Percentiles rank a stretch among this genome's conserved stretches.
These are phyloP conservation scores for Ciconia nigra DNA, from an alignment of 2,797 vertebrate species.

Conservation along the genomic window DNA sequence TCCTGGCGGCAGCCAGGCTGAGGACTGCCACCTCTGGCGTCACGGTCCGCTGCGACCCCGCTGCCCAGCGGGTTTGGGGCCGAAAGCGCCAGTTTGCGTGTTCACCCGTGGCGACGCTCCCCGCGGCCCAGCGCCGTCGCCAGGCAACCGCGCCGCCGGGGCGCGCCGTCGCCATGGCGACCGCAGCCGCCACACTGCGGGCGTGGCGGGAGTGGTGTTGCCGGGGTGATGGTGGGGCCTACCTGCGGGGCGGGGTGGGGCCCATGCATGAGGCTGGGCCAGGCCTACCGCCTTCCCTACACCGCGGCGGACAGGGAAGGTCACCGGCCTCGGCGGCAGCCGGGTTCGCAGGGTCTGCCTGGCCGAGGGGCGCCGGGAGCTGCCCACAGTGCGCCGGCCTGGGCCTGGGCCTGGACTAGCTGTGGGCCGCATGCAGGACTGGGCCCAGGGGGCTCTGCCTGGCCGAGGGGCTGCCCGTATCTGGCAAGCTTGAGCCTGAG, in stretches of 20 bases:
- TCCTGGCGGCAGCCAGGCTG: neutral
- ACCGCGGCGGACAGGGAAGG: no score
- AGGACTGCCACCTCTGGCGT: rapidly evolving
- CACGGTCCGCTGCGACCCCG: neutral
- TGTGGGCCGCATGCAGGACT: neutral
- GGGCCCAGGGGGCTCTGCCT: neutral
- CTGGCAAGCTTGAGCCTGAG: neutral
- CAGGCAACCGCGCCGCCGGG: neutral
- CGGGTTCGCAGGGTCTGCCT: no score
- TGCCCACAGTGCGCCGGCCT: neutral
- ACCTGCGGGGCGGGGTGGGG: neutral
- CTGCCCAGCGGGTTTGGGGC: rapidly evolving
- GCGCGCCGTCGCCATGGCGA: neutral
- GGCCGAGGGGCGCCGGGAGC: no score
- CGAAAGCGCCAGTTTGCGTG: rapidly evolving
- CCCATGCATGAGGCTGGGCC: no score
- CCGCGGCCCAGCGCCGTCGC: neutral
- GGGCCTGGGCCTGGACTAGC: neutral
- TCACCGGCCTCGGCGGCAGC: no score
- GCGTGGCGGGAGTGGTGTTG: neutral
- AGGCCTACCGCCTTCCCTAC: no score
- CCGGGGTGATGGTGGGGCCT: neutral
- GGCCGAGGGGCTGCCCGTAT: neutral
- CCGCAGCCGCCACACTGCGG: neutral
- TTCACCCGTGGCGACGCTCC: rapidly evolving